Base-by-base conservation (phyloP, 2,113 vertebrate species). In the Peromyscus leucopus region DNA sequence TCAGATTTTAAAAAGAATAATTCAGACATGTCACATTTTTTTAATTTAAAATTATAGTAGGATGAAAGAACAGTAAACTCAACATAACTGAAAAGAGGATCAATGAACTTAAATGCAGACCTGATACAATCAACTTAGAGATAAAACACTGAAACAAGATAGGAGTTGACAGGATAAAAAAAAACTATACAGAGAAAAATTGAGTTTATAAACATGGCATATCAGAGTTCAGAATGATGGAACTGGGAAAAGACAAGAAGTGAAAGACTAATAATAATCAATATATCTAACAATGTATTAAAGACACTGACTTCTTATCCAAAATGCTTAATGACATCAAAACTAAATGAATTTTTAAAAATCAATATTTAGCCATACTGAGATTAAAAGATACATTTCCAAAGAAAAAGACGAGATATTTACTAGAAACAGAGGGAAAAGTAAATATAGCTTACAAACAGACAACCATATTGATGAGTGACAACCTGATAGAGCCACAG, bases 21-120 rank as follows among this genome's bases (percentile, higher is more conserved):
- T 46, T 46, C 89, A 26, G 8, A 55, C 31, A 19, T 33, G n/a
- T 12, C 85, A 48, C 12, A 71, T 17, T 69, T 74, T 82, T 90
- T 8, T 91, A 84, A 90, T 65, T 65, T 92, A 83, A 93, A 97
- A 89, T 17, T 79, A 11, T 0, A 72, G 7, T 61, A 89, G 33
- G 39, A 76, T 82, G 91, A 83, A 57, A 51, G 24, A 82, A 74
- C 15, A 90, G 21, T 21, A 84, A 84, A 96, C 24, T 89, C 42
- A 95, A 93, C 46, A 91, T 2, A 51, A 42, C 26, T 74, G 15
- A 96, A 93, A 67, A 89, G 8, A 87, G 71, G 87, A 83, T 82
- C 78, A 90, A 46, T 93, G 55, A 90, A 75, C 39, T 71, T 84
- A 65, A 88, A 92, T 88, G 74, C 51, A 72, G 46, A 78, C 36